Evolutionary conservation across 2,888 invertebrate genomes (phyloP), one percentile per base, ranked within the genome.

Genomic region (Amphipoea oculea): DNA sequence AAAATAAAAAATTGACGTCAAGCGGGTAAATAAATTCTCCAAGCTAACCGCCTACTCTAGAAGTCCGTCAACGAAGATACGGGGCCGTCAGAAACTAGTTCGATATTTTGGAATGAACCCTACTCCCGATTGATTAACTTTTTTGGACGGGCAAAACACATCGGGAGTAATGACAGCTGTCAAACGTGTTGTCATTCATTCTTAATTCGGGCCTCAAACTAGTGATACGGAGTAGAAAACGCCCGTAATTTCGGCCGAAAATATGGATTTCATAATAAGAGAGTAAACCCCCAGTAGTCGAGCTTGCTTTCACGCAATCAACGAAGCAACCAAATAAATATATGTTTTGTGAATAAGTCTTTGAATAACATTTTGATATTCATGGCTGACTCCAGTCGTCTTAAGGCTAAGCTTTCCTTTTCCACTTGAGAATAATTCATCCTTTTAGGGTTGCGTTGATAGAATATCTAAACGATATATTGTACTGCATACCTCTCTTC

Each of bases 321-420:
- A 42, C 20, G 0, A 67, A 57, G 3, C 6, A 17, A 5, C 7
- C 4, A 40, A 29, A 68, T 0, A 68, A 29, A 78, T 9, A 23
- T 3, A 65, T 4, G 9, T 73, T 60, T 60, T n/a, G 17, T 60
- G 14, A 72, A 66, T 36, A 62, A 2, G 5, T 48, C 9, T 78
- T 69, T 51, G 23, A 69, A 82, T 73, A 74, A 74, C 63, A 68
- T 85, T 75, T 85, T 75, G 42, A 60, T 72, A 85, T 83, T 85
- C 75, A 81, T 68, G 51, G 29, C 60, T 12, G 40, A 42, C 57
- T 65, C 14, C 40, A n/a, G 68, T 45, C 73, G 68, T 57, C 67
- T 85, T 72, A 81, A 7, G 57, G 20, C 12, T 81, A 72, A 72
- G 85, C 81, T 65, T 74, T 72, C 71, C 20, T 67, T 68, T 75